These are phyloP conservation scores for Ypsolopha scabrella DNA, from an alignment of 2,888 invertebrate species.

Conservation along the genomic window DNA sequence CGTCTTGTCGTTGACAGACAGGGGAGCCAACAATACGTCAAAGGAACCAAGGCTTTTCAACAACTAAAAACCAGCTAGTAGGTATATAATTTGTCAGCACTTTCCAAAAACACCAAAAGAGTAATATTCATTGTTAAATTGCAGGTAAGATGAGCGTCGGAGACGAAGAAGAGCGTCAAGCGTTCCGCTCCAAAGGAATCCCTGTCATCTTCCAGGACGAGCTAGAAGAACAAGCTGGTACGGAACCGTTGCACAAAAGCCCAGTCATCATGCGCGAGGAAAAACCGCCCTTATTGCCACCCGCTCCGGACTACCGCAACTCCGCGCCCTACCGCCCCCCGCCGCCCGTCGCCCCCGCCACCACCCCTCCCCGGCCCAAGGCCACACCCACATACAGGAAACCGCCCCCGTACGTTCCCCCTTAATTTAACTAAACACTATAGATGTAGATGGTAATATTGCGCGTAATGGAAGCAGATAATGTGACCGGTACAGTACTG, in stretches of 20 bases:
- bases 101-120: background rate
- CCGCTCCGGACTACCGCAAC: slow-evolving; percentile 75
- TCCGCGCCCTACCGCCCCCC: slow-evolving; percentile 91
- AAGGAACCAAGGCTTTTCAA: no score
- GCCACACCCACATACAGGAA: slow-evolving; percentile 93
- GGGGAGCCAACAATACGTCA: no score
- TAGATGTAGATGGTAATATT: background rate
- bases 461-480: background rate
- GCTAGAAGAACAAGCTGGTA: slow-evolving; percentile 91
- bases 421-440: slow-evolving; percentile 80
- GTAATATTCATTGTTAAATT: slow-evolving; percentile 6
- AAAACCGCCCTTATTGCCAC: slow-evolving; percentile 91
- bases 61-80: no score
- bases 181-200: slow-evolving; percentile 86
- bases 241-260: slow-evolving; percentile 88
- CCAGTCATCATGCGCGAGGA: slow-evolving; percentile 96
- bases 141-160: slow-evolving; percentile 78
- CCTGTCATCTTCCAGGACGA: slow-evolving; percentile 98
- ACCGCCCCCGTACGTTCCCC: slow-evolving; percentile 97
- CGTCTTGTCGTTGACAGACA: no score
- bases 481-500: background rate
- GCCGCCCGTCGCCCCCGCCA: slow-evolving; percentile 82
- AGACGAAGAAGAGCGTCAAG: slow-evolving; percentile 84
- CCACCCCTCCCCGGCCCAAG: slow-evolving; percentile 84
- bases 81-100: background rate